phyloP scores from a whole-genome alignment of 2,797 vertebrate genomes.

The Acanthurus tractus region DNA sequence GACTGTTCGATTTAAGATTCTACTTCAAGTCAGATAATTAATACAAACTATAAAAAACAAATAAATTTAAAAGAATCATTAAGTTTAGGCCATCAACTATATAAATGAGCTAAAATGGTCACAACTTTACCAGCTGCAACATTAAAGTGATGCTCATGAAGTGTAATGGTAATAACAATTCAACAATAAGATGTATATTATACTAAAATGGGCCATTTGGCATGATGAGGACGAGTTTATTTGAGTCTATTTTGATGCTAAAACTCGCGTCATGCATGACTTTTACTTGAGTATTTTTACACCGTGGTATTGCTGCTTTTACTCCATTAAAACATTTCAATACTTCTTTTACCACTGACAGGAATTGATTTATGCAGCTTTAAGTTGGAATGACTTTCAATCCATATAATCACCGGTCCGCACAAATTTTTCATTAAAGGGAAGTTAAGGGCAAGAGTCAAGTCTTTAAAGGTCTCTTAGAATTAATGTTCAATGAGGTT shows the following conservation, averaged over 20 bases:
- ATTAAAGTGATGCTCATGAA: not conserved
- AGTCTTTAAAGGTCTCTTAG: not conserved
- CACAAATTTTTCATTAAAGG: not conserved
- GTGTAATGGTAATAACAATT: not conserved
- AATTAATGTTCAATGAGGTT: not conserved
- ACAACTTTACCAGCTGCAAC: not conserved
- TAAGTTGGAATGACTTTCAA: not conserved
- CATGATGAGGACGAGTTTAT: not conserved
- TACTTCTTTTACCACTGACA: not conserved
- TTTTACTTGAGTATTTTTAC: not conserved
- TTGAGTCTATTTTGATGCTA: not conserved
- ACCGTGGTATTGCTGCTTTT: not conserved
- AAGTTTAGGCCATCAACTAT: not conserved
- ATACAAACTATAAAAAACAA: not conserved
- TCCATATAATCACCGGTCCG: constrained; percentile 14
- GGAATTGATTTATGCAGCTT: constrained; percentile 5
- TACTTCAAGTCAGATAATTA: not conserved
- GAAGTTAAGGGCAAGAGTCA: not conserved
- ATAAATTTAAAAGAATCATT: not conserved
- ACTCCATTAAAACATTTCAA: not conserved
- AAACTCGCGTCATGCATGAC: not conserved
- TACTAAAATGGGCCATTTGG: not conserved
- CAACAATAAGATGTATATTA: not conserved
- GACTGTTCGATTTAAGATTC: not conserved
- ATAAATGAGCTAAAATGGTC: not conserved